Evolutionary conservation across 2,797 vertebrate species (phyloP), one percentile per base, ranked within the genome.

Genomic region (Hydrolagus colliei): DNA sequence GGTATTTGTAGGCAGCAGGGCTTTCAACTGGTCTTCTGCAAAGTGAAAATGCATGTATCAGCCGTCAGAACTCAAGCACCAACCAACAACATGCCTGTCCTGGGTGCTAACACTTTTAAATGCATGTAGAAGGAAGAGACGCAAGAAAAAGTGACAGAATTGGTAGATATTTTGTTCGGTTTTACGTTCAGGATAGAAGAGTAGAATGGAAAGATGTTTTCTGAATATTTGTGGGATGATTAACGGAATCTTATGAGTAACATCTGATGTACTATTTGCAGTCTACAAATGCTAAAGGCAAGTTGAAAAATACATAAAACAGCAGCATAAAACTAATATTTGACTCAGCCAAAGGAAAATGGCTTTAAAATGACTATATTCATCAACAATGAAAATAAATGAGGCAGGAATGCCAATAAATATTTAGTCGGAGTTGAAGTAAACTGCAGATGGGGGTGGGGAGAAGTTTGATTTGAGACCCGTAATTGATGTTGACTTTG

Each of bases 1-100:
- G 89, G 78, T 90, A 89, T 93, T 92, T 85, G 93, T 92, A 0
- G 94, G 93, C 86, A 93, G 89, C 85, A 93, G 88, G 9, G 92
- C 88, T 86, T 88, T 91, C 88, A 88, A 86, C 0, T 89, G 89
- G 87, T 93, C 93, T 65, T 95, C 94, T 95, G 89, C 27, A 9
- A 72, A 65, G 41, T 12, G 2, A 14, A 16, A 80, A 63, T 62
- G 5, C 52, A 67, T 68, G 32, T 35, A 68, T 68, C 2, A n/a
- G 11, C 35, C 7, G n/a, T 84, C 8, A 68, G 79, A 11, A 12
- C 18, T 68, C 9, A n/a, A 35, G 32, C 65, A 41, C 27, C 2
- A 41, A 41, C 27, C 2, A 41, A 41, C 27, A 71, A 41, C 79
- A 71, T 52, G 68, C 4, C 12, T 52, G 68, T 1, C 12, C 63